Base-by-base conservation (phyloP, 2,113 vertebrate genomes). In the Candoia aspera region DNA sequence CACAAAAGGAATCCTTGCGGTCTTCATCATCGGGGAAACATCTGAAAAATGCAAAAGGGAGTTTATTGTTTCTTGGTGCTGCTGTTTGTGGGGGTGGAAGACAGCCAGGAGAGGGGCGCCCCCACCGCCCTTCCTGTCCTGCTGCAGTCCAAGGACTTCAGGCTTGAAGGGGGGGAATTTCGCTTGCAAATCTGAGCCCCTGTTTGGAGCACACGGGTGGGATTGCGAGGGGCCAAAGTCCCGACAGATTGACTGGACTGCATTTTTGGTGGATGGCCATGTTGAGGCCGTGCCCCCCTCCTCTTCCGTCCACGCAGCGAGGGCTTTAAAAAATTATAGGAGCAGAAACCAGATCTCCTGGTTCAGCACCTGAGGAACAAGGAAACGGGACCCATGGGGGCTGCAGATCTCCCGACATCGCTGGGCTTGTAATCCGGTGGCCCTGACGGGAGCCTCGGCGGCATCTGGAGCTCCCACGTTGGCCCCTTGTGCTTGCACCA, bases 41-140 rank as follows among this genome's bases (percentile, higher is more conserved):
- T 97, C 96, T 87, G 90, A 97, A 97, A 94, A 96, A 97, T 96
- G 97, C 94, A 58, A 49, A 95, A 86, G 95, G 87, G 92, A 96
- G 96, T 97, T 97, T 94, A 91, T 93, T 94, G 93, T 95, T 94
- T 95, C 94, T 94, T 90, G 93, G 93, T 8, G 90, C 97, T 96
- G 97, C 97, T 96, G 97, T 96, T 5, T 33, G 0, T 73, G 15
- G 57, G 85, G 84, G 60, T 55, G 86, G 60, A 79, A 90, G 73
- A 42, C 21, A 53, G 57, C 24, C 59, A 21, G 84, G 53, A 73
- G 64, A 73, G 11, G 15, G 15, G 15, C 57, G 15, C n/a, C 15
- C n/a, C 15, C 13, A 6, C 64, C 33, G 29, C 64, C n/a, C 64
- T 73, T 33, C 64, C 64, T 73, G 64, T 33, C 64, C 64, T 33